A percentile compares a stretch with the other conserved stretches of the same genome.
phyloP scores from a whole-genome alignment of 2,797 vertebrate genomes.

The Lepus oiostolus region DNA sequence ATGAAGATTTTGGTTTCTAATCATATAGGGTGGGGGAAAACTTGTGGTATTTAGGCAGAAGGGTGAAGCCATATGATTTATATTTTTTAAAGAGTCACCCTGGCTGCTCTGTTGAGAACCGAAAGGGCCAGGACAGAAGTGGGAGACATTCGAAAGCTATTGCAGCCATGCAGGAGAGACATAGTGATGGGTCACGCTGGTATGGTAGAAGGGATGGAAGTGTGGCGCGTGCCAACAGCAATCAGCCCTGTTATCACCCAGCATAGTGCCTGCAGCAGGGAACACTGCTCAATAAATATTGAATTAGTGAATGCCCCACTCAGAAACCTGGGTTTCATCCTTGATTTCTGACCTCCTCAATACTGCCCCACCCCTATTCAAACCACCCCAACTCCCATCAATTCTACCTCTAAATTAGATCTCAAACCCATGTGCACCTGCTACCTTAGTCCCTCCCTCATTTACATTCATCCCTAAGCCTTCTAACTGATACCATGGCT shows the following conservation, averaged over 20 bases:
- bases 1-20: slow-evolving; percentile 8
- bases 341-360: background rate
- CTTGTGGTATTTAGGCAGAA: background rate
- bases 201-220: background rate
- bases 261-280: background rate
- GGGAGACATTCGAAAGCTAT: background rate
- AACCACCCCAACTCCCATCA: background rate
- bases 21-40: background rate
- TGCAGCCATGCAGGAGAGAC: background rate
- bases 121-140: background rate
- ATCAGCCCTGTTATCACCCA: background rate
- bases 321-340: background rate
- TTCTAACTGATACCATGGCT: background rate
- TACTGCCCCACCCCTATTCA: background rate
- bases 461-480: background rate
- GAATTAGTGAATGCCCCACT: background rate
- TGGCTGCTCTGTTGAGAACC: background rate
- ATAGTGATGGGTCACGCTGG: background rate
- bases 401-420: background rate
- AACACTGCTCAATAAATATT: background rate
- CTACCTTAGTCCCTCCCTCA: background rate
- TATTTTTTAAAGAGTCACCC: background rate
- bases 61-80: background rate
- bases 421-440: background rate
- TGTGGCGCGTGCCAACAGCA: background rate